A percentile compares a stretch with the other conserved stretches of the same genome.
These are phyloP conservation scores for Petrocephalus schoutedeni DNA, from an alignment of 2,797 vertebrate genomes.

Conservation along the genomic window DNA sequence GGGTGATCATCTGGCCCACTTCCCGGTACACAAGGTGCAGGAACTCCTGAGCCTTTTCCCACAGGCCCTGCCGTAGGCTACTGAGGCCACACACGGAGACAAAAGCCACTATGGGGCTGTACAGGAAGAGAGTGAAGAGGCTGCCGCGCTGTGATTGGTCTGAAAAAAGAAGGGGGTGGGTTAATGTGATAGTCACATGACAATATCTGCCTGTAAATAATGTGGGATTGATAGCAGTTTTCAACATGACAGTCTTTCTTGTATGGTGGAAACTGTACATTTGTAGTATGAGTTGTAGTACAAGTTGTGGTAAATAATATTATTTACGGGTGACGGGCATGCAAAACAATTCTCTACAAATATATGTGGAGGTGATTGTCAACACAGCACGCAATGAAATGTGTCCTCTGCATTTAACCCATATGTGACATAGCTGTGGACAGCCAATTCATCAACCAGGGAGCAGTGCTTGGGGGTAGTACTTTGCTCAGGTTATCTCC, in stretches of 20 bases:
- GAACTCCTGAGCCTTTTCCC: slow-evolving; percentile 92
- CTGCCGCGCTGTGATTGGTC: slow-evolving; percentile 94
- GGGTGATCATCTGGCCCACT: slow-evolving; percentile 90
- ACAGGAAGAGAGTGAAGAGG: slow-evolving; percentile 97
- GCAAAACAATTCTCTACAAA: neutral
- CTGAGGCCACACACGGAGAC: slow-evolving; percentile 87
- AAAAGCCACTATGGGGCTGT: slow-evolving; percentile 93
- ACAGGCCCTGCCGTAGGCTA: slow-evolving; percentile 81
- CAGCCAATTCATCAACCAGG: no score
- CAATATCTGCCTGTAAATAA: neutral
- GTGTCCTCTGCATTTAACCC: no score
- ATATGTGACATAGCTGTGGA: no score
- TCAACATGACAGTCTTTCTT: neutral
- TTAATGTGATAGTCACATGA: neutral
- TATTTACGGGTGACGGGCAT: neutral
- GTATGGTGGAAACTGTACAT: neutral
- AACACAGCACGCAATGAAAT: no score
- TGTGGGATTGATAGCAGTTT: neutral
- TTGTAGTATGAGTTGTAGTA: neutral
- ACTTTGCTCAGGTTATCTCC: no score
- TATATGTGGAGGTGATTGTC: neutral
- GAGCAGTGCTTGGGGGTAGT: no score
- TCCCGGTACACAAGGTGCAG: slow-evolving; percentile 85
- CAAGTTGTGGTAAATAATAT: neutral
- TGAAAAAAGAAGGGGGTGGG: slow-evolving; percentile 42